phyloP scores from a whole-genome alignment of 2,888 invertebrate genomes.

The Polydrusus tereticollis region DNA sequence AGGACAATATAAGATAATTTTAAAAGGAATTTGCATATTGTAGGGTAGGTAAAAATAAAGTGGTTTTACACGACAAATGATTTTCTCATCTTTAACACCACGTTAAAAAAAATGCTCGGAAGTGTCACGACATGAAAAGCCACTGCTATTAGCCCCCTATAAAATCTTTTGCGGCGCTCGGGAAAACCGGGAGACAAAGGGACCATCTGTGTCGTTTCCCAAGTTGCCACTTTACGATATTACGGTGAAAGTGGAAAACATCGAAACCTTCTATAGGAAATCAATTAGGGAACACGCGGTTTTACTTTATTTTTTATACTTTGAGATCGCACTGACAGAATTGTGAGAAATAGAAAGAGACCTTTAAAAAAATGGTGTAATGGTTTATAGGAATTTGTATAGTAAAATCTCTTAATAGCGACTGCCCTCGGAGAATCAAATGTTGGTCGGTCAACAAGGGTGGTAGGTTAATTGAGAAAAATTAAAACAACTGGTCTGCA shows the following conservation, averaged over 20 bases:
- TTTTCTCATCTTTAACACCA: neutral
- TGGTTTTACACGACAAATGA: no score
- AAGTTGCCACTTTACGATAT: conserved; percentile 44
- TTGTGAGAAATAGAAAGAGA: no score
- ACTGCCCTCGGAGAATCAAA: no score
- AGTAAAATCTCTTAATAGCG: no score
- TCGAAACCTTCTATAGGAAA: conserved; percentile 68
- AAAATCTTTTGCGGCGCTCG: conserved; percentile 37
- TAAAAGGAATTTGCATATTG: no score
- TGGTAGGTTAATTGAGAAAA: no score
- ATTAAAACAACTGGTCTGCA: no score
- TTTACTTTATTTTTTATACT: conserved; percentile 23
- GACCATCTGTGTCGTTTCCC: conserved; percentile 43
- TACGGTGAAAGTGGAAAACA: conserved; percentile 57
- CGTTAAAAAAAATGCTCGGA: conserved; percentile 18
- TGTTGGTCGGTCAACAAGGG: no score
- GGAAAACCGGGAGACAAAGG: conserved; percentile 41
- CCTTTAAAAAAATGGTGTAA: no score
- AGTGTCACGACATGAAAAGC: conserved; percentile 39
- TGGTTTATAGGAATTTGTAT: no score
- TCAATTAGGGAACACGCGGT: conserved; percentile 61
- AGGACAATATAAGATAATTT: no score
- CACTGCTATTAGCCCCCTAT: conserved; percentile 34
- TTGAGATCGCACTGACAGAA: neutral
- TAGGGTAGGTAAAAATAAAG: no score